Base-by-base conservation (phyloP, 1,140 invertebrate genomes). In the Leptinotarsa lineolata region DNA sequence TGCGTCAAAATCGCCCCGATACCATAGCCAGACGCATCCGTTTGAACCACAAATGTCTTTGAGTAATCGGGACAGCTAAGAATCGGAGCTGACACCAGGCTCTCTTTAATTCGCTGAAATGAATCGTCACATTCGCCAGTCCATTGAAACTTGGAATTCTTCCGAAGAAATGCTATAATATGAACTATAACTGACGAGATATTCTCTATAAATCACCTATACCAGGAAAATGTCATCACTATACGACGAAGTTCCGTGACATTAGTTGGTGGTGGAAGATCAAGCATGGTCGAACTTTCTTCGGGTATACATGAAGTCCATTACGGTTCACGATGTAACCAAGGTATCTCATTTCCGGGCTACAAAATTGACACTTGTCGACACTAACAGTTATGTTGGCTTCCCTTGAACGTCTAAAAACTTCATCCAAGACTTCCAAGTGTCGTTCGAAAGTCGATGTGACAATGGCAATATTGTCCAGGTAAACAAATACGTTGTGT, bases 1-100 rank as follows among this genome's bases (percentile, higher is more conserved):
- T 39, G 85, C 0, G 71, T 75, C 0, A 85, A 66, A 1, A 85
- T 77, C 0, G 76, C 81, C 0, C 83, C 85, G 1, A 83, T 70
- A 2, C 83, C 85, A 2, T 65, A 63, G 22, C 66, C 77, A 16
- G 80, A 81, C 0, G 84, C 84, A 76, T 85, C 85, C 21, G 82
- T 83, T 45, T 85, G 80, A 5, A 85, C 70, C 12, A 75, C 65
- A 54, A 85, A 83, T 5, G 78, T 79, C 13, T 79, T 77, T 0
- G 59, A 12, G 67, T 80, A 86, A 72, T 86, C 80, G n/a, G 84
- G 82, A 22, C 4, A 74, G 76, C 2, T 68, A 63, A 15, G 18
- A 45, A 72, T 63, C 4, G 71, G 71, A 21, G 82, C 79, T 0
- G 78, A 71, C 18, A 77, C 77, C 1, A 85, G 67, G 3, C 54